Evolutionary conservation across 2,113 vertebrate genomes (phyloP).

Genomic region (Paedocypris sp.): DNA sequence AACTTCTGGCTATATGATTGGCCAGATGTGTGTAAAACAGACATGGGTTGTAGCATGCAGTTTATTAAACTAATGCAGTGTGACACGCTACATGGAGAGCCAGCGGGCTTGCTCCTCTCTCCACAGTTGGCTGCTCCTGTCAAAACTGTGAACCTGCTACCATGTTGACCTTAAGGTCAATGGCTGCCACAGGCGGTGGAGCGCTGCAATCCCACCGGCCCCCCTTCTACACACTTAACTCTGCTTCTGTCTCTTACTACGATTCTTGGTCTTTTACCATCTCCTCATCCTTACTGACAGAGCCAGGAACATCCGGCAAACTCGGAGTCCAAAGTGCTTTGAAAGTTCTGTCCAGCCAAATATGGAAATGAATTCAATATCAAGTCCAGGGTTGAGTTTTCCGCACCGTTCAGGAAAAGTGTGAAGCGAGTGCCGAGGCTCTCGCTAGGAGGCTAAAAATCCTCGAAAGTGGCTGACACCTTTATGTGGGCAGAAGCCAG

Average conservation of each 20-base stretch:
- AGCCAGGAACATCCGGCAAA: no score
- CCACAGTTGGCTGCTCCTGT: slow-evolving; percentile 55
- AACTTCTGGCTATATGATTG: slow-evolving; percentile 43
- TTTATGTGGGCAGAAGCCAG: no score
- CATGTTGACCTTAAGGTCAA: slow-evolving; percentile 56
- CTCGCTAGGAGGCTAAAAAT: no score
- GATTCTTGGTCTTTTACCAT: background rate
- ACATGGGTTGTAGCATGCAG: slow-evolving; percentile 40
- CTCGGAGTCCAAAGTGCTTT: no score
- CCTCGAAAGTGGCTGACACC: no score
- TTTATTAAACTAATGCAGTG: slow-evolving; percentile 53
- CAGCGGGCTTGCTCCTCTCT: slow-evolving; percentile 40
- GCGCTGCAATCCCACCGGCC: slow-evolving; percentile 19
- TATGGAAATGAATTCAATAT: no score
- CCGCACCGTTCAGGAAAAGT: no score
- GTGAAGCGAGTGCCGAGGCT: no score
- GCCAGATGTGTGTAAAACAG: slow-evolving; percentile 47
- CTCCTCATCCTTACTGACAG: background rate
- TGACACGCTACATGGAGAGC: slow-evolving; percentile 45
- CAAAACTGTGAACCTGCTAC: slow-evolving; percentile 60
- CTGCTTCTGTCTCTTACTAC: background rate
- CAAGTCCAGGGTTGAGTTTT: no score
- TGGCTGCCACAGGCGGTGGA: slow-evolving; percentile 36
- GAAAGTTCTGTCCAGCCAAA: no score
- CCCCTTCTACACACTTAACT: slow-evolving; percentile 24